Conservation (phyloP, 23 tunicate species). For the Botrylloides violaceus region DNA sequence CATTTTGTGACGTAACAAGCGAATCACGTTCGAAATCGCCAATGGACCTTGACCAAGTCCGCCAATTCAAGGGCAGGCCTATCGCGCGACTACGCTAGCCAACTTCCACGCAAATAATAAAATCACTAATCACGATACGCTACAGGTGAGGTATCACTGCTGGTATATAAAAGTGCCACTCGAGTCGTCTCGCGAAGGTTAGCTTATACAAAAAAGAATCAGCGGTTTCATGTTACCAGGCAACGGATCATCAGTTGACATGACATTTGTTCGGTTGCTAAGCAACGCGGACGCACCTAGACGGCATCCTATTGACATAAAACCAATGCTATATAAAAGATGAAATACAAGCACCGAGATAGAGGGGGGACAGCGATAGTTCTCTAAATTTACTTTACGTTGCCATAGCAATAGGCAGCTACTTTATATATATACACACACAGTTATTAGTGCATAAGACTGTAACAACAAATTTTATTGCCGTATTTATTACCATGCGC, state of each 20-base stretch:
- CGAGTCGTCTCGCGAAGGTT: neutral
- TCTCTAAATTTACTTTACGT: constrained; percentile 2
- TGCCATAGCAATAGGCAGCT: neutral
- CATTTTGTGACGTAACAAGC: too few relatives aligned
- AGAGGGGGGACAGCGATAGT: neutral
- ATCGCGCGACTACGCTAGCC: too few relatives aligned
- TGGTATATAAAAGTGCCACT: neutral
- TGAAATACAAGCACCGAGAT: neutral
- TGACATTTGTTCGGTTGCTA: constrained; percentile 62
- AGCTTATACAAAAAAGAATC: constrained; percentile 28
- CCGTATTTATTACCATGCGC: too few relatives aligned
- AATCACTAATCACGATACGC: too few relatives aligned
- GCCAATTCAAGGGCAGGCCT: too few relatives aligned
- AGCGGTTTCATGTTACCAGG: constrained; percentile 47
- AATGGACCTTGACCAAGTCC: too few relatives aligned
- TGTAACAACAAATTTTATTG: too few relatives aligned
- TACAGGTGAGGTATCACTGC: too few relatives aligned
- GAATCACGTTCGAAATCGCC: too few relatives aligned
- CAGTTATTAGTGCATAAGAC: too few relatives aligned
- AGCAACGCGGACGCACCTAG: constrained; percentile 52
- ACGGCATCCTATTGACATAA: constrained; percentile 21
- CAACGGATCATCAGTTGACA: constrained; percentile 91
- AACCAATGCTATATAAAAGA: neutral
- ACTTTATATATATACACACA: neutral
- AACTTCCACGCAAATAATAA: too few relatives aligned